Conservation (phyloP, 2,113 vertebrate genomes). For the Silurus meridionalis region DNA sequence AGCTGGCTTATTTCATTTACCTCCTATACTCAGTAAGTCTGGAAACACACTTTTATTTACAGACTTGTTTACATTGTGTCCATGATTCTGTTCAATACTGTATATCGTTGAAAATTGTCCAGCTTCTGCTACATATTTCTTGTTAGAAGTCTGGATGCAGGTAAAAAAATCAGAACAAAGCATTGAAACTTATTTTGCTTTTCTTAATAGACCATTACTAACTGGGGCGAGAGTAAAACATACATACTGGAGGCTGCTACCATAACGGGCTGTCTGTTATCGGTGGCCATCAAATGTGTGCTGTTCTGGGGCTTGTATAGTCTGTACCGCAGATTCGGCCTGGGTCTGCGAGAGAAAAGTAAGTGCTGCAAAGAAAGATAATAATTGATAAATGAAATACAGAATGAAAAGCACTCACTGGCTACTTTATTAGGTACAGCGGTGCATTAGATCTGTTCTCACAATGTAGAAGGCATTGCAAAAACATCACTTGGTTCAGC, state of each 20-base stretch:
- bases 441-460: neutral
- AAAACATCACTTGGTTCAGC: neutral
- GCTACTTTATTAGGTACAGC: neutral
- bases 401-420: neutral
- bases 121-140: neutral
- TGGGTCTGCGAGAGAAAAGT: slow-evolving; percentile 81
- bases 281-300: slow-evolving; percentile 77
- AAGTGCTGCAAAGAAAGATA: slow-evolving; percentile 55
- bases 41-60: neutral
- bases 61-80: neutral
- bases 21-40: slow-evolving; percentile 74
- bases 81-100: neutral
- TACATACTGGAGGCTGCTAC: slow-evolving; percentile 78
- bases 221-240: slow-evolving; percentile 70
- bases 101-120: neutral
- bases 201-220: slow-evolving; percentile 64
- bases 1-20: slow-evolving; percentile 77
- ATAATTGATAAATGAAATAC: neutral
- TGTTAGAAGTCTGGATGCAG: neutral
- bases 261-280: slow-evolving; percentile 73
- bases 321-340: slow-evolving; percentile 78
- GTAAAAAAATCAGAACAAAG: neutral
- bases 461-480: neutral
- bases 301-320: slow-evolving; percentile 75
- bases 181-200: neutral